Evolutionary conservation across 2,888 invertebrate species (phyloP).

Genomic region (Aproaerema taeniolella): DNA sequence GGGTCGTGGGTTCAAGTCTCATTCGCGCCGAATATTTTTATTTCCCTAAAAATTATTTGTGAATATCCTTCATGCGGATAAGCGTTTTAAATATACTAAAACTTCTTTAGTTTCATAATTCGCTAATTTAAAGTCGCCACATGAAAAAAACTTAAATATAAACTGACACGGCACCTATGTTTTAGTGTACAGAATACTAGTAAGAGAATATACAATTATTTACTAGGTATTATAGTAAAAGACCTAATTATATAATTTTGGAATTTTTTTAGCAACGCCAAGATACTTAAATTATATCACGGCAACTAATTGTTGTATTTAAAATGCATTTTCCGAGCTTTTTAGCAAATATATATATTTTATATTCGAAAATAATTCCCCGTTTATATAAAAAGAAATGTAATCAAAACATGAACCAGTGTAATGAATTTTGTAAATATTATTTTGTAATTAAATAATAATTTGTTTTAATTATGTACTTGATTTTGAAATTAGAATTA

Average conservation of each 20-base stretch:
- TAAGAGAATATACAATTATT: conserved; percentile 27
- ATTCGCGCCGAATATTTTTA: too few species aligned
- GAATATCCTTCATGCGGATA: too few species aligned
- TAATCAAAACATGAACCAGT: too few species aligned
- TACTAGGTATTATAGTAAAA: conserved; percentile 12
- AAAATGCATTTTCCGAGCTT: conserved; percentile 7
- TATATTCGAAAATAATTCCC: too few species aligned
- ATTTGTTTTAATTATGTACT: conserved; percentile 13
- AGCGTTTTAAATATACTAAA: too few species aligned
- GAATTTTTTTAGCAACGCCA: conserved; percentile 22
- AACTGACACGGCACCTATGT: too few species aligned
- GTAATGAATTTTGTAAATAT: conserved; percentile 37
- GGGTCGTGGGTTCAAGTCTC: too few species aligned
- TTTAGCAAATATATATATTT: conserved; percentile 2
- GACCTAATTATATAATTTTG: conserved; percentile 14
- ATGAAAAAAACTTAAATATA: too few species aligned
- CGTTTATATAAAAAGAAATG: too few species aligned
- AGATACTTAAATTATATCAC: conserved; percentile 34
- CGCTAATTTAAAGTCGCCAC: too few species aligned
- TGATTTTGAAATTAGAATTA: conserved; percentile 23
- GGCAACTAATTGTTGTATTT: conserved; percentile 8
- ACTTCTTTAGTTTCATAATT: too few species aligned
- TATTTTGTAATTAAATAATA: conserved; percentile 26
- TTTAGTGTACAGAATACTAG: conserved; percentile 40
- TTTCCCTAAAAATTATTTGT: too few species aligned